phyloP scores from a whole-genome alignment of 53 echinoderm and acorn worm genomes.

The Holothuria scabra region DNA sequence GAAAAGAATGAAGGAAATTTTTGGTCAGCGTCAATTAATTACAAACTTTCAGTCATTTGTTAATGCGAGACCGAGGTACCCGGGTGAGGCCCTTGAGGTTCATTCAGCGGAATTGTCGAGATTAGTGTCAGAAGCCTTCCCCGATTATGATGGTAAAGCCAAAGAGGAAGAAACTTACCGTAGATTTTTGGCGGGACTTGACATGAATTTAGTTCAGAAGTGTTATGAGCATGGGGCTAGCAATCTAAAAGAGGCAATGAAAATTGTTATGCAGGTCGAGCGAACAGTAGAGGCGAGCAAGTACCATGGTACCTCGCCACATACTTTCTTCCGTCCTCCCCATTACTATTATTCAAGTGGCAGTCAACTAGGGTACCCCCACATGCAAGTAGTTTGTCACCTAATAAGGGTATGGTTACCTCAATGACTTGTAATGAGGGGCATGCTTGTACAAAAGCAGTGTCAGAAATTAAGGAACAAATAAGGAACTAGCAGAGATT shows the following conservation, averaged over 20 bases:
- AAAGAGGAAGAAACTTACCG: constrained; percentile 47
- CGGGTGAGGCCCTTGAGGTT: constrained; percentile 54
- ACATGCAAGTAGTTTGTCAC: too few species aligned
- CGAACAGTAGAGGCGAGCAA: constrained; percentile 37
- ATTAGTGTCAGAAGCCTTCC: too few species aligned
- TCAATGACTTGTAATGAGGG: too few species aligned
- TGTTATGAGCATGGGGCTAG: too few species aligned
- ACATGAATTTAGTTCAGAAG: constrained; percentile 44
- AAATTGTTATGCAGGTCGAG: constrained; percentile 29
- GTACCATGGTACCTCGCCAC: background rate
- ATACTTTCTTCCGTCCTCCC: too few species aligned
- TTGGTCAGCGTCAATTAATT: constrained; percentile 15
- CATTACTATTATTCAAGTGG: too few species aligned
- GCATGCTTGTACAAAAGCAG: too few species aligned
- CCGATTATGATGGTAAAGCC: constrained; percentile 49
- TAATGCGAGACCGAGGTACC: constrained; percentile 54
- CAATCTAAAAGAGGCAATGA: too few species aligned
- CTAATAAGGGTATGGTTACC: too few species aligned
- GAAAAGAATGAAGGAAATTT: background rate
- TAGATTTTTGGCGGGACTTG: constrained; percentile 66
- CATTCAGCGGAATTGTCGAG: constrained; percentile 53
- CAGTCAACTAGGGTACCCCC: constrained; percentile 1
- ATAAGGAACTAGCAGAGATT: too few species aligned
- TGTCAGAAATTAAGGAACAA: too few species aligned
- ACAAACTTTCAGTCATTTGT: constrained; percentile 11